Conservation (phyloP, 2,888 invertebrate species). For the Pristionchus fissidentatus region DNA sequence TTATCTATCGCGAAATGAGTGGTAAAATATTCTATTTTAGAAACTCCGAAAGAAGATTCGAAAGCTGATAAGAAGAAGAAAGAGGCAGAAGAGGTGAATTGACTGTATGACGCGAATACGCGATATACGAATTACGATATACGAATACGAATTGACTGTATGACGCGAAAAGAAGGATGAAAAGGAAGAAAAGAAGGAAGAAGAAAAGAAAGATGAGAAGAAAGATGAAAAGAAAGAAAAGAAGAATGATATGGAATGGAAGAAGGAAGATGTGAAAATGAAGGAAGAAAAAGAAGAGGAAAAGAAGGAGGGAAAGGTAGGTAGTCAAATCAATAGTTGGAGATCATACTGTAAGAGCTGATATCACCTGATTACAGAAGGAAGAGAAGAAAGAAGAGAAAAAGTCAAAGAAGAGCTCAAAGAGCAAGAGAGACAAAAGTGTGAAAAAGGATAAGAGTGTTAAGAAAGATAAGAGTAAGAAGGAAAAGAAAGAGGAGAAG, state of each 20-base stretch:
- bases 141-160: too few species aligned
- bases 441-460: neutral
- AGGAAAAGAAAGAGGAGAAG: constrained; percentile 11
- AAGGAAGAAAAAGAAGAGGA: too few species aligned
- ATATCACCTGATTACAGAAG: too few species aligned
- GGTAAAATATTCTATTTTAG: too few species aligned
- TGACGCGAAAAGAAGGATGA: constrained; percentile 31
- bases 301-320: neutral
- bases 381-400: neutral
- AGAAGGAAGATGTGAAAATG: too few species aligned
- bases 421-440: too few species aligned
- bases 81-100: constrained; percentile 3
- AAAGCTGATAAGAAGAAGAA: constrained; percentile 18
- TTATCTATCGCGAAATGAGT: neutral
- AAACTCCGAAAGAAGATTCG: constrained; percentile 19
- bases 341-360: too few species aligned
- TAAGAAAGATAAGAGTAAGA: neutral
- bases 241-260: too few species aligned
- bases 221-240: too few species aligned
- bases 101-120: neutral
- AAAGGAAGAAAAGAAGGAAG: constrained; percentile 4
- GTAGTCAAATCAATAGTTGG: neutral
- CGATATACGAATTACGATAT: too few species aligned
- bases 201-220: neutral
- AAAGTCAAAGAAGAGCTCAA: too few species aligned